phyloP scores from a whole-genome alignment of 2,797 vertebrate genomes.

The Microtus californicus region DNA sequence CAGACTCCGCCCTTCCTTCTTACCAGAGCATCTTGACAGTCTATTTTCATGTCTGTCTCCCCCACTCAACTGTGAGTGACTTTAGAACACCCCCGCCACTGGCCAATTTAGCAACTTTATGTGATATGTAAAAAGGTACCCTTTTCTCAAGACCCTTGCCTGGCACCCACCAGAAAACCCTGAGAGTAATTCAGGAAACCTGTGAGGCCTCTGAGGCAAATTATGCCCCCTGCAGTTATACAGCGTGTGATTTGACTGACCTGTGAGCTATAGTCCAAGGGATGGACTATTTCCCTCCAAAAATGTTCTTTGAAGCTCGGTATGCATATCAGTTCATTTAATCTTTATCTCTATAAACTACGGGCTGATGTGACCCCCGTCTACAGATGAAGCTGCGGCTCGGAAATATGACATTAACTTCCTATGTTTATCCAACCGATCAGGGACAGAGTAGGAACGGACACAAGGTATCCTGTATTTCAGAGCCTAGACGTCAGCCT shows the following conservation, averaged over 20 bases:
- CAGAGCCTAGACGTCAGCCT: background rate
- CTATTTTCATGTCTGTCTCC: constrained; percentile 71
- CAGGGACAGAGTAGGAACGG: background rate
- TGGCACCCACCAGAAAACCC: constrained; percentile 64
- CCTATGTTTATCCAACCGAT: background rate
- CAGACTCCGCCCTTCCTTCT: constrained; percentile 26
- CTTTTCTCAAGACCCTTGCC: constrained; percentile 69
- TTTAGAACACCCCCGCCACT: constrained; percentile 62
- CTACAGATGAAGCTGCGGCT: background rate
- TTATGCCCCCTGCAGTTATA: background rate
- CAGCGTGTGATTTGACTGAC: background rate
- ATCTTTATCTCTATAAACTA: background rate
- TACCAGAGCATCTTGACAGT: constrained; percentile 56
- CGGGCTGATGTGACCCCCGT: too few relatives aligned
- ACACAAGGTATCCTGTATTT: background rate
- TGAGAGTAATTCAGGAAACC: constrained; percentile 6
- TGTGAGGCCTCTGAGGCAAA: background rate
- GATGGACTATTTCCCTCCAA: background rate
- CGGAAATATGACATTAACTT: background rate
- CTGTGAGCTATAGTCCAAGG: background rate
- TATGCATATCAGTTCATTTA: too few relatives aligned
- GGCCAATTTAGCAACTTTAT: constrained; percentile 64
- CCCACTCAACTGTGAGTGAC: constrained; percentile 57
- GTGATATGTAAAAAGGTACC: constrained; percentile 59
- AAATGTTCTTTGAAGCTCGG: background rate